Base-by-base conservation (phyloP, 2,888 invertebrate species). In the Eupsilia transversa region DNA sequence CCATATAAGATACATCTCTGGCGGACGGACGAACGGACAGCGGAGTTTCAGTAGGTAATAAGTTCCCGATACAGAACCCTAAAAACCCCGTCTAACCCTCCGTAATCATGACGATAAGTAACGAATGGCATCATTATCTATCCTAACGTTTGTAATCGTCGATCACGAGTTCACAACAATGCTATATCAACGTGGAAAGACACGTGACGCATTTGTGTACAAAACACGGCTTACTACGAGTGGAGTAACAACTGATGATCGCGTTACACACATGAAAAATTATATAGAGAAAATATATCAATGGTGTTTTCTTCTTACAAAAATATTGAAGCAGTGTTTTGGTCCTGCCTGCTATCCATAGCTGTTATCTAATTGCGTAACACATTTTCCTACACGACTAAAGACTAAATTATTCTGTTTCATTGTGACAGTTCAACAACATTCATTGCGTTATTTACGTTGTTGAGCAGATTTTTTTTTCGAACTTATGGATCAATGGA, bases 141-240 rank as follows among this genome's bases (percentile, higher is more conserved):
- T 63, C 38, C 35, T 60, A 56, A 60, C 46, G 54, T 71, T 73
- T 65, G 74, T 72, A 60, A 74, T 80, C 60, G n/a, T 43, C 57
- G 59, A 74, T 74, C 74, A 81, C 71, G 67, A 72, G 67, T 72
- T 30, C 20, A 79, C 65, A 79, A 81, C 77, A 83, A 77, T 77
- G 54, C 65, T 30, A 54, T 23, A 54, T 46, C 65, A 70, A 65
- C 70, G 74, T 79, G 86, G 65, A 61, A 63, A 52, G 65, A 67
- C 83, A 81, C 76, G 86, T 83, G 85, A 74, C 69, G 43, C 17
- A 52, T 38, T 75, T 75, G 77, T 85, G 66, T 79, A 83, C 76
- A 74, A 78, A 79, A 77, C 59, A 79, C 64, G 38, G 65, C 30
- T 71, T 76, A 82, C 72, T 76, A 78, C 68, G 65, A 43, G 27